Conservation (phyloP, 1,140 invertebrate species). For the Callitettix versicolor region DNA sequence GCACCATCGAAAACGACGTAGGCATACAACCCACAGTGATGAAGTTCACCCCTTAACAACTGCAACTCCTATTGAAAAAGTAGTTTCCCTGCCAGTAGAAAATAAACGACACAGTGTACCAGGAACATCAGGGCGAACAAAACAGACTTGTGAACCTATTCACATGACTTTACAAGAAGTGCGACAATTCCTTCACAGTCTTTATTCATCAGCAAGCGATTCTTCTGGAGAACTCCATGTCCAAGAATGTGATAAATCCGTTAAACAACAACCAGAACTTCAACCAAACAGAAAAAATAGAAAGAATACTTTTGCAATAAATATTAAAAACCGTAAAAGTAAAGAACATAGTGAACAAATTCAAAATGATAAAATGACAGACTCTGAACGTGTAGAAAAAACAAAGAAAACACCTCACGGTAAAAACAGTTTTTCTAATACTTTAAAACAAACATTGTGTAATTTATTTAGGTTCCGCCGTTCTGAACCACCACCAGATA, state of each 20-base stretch:
- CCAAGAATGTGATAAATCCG: conserved; percentile 31
- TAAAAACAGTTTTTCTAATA: conserved; percentile 47
- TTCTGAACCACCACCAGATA: conserved; percentile 16
- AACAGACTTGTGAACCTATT: conserved; percentile 48
- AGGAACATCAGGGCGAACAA: conserved; percentile 34
- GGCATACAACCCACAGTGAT: conserved; percentile 41
- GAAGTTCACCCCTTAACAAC: conserved; percentile 32
- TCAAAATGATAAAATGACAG: conserved; percentile 30
- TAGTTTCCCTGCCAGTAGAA: neutral
- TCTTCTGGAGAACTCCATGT: conserved; percentile 27
- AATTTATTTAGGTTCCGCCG: conserved; percentile 65
- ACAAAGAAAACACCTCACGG: conserved; percentile 8
- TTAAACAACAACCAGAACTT: neutral
- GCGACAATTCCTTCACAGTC: conserved; percentile 63
- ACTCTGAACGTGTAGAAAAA: conserved; percentile 6
- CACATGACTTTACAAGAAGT: conserved; percentile 81
- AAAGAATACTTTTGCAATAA: conserved; percentile 24
- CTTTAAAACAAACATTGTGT: conserved; percentile 75
- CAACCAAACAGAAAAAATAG: conserved; percentile 13
- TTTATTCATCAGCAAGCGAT: conserved; percentile 59
- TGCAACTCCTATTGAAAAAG: neutral
- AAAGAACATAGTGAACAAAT: neutral
- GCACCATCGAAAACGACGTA: conserved; percentile 20
- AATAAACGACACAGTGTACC: conserved; percentile 44
- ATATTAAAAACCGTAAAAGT: conserved; percentile 6